These are phyloP conservation scores for Chaetogeoica ovagalla DNA, from an alignment of 2,888 invertebrate genomes.

Conservation along the genomic window DNA sequence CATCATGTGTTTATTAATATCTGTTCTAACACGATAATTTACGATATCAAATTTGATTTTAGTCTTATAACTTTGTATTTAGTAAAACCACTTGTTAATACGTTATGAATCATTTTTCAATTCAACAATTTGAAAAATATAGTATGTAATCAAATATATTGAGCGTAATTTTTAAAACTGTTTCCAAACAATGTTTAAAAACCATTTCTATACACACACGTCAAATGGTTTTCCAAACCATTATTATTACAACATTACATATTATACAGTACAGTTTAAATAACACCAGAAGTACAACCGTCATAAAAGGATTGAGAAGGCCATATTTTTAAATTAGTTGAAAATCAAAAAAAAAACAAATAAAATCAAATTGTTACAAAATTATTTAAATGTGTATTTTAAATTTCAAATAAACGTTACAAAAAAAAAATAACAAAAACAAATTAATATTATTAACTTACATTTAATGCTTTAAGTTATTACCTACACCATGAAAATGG, in stretches of 20 bases:
- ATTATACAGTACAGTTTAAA: background rate
- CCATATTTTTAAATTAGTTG: background rate
- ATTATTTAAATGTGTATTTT: conserved; percentile 14
- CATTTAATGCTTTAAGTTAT: background rate
- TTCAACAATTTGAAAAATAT: background rate
- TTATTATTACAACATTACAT: background rate
- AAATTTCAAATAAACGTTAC: conserved; percentile 18
- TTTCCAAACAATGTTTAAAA: background rate
- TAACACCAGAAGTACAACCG: background rate
- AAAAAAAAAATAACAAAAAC: conserved; percentile 18
- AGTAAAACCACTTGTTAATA: background rate
- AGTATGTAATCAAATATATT: background rate
- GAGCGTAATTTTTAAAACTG: background rate
- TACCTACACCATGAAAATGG: background rate
- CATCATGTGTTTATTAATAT: background rate
- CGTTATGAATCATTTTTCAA: background rate
- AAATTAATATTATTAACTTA: conserved; percentile 14
- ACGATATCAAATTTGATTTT: background rate
- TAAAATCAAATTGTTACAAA: conserved; percentile 12
- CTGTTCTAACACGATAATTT: background rate
- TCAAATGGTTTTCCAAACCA: background rate
- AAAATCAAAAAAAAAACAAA: background rate
- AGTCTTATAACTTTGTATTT: too few species aligned
- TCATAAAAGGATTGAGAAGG: conserved; percentile 11
- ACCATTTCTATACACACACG: background rate